phyloP scores from a whole-genome alignment of 2,888 invertebrate species.

The Brachyopa scutellaris region DNA sequence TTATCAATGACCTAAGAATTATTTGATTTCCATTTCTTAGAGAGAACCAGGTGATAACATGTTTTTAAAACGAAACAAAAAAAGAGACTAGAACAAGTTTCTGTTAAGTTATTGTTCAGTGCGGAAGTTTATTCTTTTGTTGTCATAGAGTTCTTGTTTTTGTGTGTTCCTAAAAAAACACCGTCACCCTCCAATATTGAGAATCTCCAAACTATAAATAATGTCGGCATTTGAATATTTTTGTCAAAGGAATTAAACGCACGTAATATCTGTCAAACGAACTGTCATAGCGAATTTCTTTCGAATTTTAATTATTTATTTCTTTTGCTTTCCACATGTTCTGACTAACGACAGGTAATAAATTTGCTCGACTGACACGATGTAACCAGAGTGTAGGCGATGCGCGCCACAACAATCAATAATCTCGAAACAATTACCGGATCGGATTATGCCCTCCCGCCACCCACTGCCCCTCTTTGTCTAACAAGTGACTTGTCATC shows the following conservation, averaged over 20 bases:
- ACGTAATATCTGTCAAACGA: not conserved
- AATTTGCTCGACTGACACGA: not conserved
- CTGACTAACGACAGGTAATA: slow-evolving; percentile 22
- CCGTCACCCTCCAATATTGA: too few relatives aligned
- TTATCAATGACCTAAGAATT: slow-evolving; percentile 7
- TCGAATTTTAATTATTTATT: too few relatives aligned
- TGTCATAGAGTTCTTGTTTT: not conserved
- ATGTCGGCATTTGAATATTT: not conserved
- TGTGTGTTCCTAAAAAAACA: too few relatives aligned
- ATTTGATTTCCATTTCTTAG: not conserved
- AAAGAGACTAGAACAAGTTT: slow-evolving; percentile 16
- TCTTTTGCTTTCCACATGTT: too few relatives aligned
- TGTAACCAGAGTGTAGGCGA: slow-evolving; percentile 28
- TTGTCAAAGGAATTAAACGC: not conserved
- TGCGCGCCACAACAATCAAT: slow-evolving; percentile 18
- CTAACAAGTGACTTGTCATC: slow-evolving; percentile 23
- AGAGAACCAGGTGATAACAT: slow-evolving; percentile 4
- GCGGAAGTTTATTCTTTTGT: slow-evolving; percentile 14
- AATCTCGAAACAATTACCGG: slow-evolving; percentile 27
- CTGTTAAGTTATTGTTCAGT: slow-evolving; percentile 10
- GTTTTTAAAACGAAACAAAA: not conserved
- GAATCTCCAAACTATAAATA: not conserved
- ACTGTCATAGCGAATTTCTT: too few relatives aligned
- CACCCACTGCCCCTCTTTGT: not conserved
- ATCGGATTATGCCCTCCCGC: not conserved